A percentile compares a stretch with the other conserved stretches of the same genome.
Evolutionary conservation across 2,797 vertebrate genomes (phyloP).

Genomic region (Microhierax caerulescens): DNA sequence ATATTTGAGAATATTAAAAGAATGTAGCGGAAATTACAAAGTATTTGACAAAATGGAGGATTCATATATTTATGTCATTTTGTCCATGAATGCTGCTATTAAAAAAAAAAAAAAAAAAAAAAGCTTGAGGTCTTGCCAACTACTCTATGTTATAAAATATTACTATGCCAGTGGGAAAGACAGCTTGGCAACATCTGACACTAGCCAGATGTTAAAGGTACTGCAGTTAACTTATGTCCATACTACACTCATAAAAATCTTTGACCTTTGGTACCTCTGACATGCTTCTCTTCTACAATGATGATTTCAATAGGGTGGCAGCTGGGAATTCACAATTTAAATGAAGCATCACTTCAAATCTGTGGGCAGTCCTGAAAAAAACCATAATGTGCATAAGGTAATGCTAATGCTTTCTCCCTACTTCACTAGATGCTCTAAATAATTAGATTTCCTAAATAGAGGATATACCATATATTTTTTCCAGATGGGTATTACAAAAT

Average conservation of each 20-base stretch:
- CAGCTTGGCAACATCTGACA: slow-evolving; percentile 37
- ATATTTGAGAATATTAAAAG: neutral
- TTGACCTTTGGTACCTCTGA: neutral
- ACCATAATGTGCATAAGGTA: neutral
- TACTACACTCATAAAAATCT: neutral
- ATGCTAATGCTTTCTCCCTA: neutral
- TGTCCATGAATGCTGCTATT: neutral
- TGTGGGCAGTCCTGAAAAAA: neutral
- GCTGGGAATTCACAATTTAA: slow-evolving; percentile 9
- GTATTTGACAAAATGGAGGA: neutral
- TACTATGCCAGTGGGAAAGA: slow-evolving; percentile 24
- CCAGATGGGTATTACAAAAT: neutral
- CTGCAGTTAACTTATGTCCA: neutral
- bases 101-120: slow-evolving; percentile 37
- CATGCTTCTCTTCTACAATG: neutral
- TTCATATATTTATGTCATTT: neutral
- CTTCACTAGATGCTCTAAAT: neutral
- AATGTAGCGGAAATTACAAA: slow-evolving; percentile 1
- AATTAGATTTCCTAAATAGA: neutral
- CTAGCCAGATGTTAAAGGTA: slow-evolving; percentile 13
- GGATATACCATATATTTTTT: neutral
- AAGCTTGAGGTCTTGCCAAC: slow-evolving; percentile 37
- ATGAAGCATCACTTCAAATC: neutral
- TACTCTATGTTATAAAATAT: slow-evolving; percentile 41
- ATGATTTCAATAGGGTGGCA: slow-evolving; percentile 18